Evolutionary conservation across 1,140 invertebrate species (phyloP).

Genomic region (Leptinotarsa lineolata): DNA sequence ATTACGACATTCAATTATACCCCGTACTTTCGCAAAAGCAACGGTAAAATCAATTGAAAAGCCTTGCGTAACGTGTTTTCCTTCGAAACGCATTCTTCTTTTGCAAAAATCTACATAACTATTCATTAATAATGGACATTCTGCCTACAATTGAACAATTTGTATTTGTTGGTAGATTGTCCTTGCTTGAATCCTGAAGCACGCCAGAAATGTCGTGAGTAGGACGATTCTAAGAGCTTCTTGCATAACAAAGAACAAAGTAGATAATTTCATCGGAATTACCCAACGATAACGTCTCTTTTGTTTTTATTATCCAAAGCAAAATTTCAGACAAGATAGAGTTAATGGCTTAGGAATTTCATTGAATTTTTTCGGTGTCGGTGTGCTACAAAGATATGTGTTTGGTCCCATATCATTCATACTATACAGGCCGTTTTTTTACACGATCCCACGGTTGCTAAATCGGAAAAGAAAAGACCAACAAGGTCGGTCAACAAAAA

Average conservation of each 20-base stretch:
- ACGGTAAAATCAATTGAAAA: too few relatives aligned
- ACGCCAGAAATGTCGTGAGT: slow-evolving; percentile 27
- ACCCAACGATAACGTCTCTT: background rate
- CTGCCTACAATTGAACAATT: slow-evolving; percentile 11
- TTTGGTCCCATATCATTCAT: too few relatives aligned
- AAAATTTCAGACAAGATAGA: background rate
- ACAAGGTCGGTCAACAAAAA: too few relatives aligned
- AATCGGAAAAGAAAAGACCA: too few relatives aligned
- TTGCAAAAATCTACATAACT: background rate
- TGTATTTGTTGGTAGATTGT: slow-evolving; percentile 19
- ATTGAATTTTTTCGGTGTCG: too few relatives aligned
- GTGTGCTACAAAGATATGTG: too few relatives aligned
- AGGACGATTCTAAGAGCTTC: slow-evolving; percentile 20
- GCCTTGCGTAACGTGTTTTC: too few relatives aligned
- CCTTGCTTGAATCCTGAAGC: slow-evolving; percentile 9
- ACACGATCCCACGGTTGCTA: too few relatives aligned
- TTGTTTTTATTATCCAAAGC: background rate
- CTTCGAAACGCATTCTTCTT: background rate
- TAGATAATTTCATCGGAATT: slow-evolving; percentile 10
- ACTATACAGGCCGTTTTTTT: too few relatives aligned
- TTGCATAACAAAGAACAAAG: slow-evolving; percentile 22
- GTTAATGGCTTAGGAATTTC: too few relatives aligned
- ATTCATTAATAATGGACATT: slow-evolving; percentile 7
- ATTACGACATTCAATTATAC: too few relatives aligned
- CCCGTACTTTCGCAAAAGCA: too few relatives aligned